Evolutionary conservation across 2,888 invertebrate species (phyloP), one percentile per base, ranked within the genome.

Genomic region (Itoplectis maculator): DNA sequence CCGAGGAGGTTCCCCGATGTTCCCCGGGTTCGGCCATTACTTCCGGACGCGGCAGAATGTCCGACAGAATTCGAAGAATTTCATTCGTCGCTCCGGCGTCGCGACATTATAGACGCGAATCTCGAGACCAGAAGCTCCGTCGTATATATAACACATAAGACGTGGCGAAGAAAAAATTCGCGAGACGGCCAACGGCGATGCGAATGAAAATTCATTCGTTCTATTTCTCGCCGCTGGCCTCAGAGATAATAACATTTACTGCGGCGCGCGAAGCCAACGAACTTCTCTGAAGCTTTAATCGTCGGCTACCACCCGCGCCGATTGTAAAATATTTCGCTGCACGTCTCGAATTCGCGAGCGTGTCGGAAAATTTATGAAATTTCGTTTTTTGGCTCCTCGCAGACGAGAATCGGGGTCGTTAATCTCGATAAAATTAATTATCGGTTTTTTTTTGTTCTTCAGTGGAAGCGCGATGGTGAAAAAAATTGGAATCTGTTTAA

Each of bases 1-100:
- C 42, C 83, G 45, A 85, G 86, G 89, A 88, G 87, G 86, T 88
- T 85, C 82, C 18, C 35, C 59, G 29, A 45, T 45, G 59, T 68
- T 79, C 61, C 23, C 35, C 45, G 59, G 79, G 75, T 70, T 75
- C 75, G 74, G 72, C 75, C 79, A 68, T 82, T 82, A 75, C 70
- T 76, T 82, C 77, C 73, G 81, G 73, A 13, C 73, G 73, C 47
- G 47, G 61, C 68, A n/a, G n/a, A n/a, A n/a, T n/a, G 73, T 73
- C 77, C 68, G 68, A 73, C 72, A 69, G 81, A 77, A 81, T 81
- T 73, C 73, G 42, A 77, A 81, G 81, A 81, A 81, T 81, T 81
- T 81, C 73, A 81, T 81, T 77, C 77, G 81, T 61, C 61, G n/a
- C n/a, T 13, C 47, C 6, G 23, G 20, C 8, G 4, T 20, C 23